Conservation (phyloP, 2,113 vertebrate genomes). For the Ramphastos sulfuratus region DNA sequence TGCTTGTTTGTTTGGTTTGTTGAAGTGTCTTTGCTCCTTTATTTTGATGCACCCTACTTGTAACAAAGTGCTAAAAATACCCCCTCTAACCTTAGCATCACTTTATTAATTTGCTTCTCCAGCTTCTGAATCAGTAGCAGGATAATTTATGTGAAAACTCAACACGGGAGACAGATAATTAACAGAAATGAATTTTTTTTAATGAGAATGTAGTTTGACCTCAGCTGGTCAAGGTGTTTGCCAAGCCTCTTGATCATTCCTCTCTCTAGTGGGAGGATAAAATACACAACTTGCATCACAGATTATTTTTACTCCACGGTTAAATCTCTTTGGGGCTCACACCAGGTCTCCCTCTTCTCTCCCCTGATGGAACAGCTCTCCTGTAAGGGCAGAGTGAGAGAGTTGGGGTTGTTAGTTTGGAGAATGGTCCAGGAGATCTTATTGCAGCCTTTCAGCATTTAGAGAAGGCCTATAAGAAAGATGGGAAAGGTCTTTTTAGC, state of each 20-base stretch:
- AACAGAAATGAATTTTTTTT: neutral
- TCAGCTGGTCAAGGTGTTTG: neutral
- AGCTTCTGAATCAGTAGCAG: neutral
- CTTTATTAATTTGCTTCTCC: neutral
- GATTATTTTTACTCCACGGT: no score
- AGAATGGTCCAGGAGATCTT: no score
- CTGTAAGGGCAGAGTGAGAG: no score
- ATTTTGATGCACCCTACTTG: neutral
- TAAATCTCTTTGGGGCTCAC: no score
- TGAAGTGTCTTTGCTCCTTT: neutral
- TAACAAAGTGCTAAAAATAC: neutral
- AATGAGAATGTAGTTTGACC: neutral
- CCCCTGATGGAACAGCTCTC: no score
- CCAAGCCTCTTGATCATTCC: neutral
- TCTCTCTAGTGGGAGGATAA: neutral
- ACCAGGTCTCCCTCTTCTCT: no score
- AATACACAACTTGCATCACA: neutral
- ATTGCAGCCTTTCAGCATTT: no score
- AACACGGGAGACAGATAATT: fast-evolving
- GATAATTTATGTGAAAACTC: neutral
- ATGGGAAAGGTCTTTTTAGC: neutral
- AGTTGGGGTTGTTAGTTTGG: no score
- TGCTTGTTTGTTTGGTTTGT: no score
- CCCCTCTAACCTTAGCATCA: neutral
- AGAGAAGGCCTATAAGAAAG: no score